Conservation (phyloP, 2,888 invertebrate species). For the Macroteleia sp. region DNA sequence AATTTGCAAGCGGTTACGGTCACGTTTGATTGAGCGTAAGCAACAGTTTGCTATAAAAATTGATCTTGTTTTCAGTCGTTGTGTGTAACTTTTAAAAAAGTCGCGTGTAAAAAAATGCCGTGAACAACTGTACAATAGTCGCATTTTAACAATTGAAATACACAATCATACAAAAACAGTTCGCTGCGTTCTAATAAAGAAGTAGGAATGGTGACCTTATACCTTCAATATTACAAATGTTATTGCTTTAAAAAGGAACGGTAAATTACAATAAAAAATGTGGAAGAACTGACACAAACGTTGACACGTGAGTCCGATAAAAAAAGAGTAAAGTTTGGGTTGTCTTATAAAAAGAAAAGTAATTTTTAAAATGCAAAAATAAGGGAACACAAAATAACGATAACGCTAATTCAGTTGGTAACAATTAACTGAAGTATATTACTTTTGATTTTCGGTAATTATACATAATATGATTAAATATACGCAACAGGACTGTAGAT, state of each 20-base stretch:
- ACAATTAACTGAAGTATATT: too few relatives aligned
- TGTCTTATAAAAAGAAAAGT: too few relatives aligned
- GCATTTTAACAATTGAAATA: conserved; percentile 23
- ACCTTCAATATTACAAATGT: conserved; percentile 23
- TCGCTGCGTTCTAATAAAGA: conserved; percentile 5
- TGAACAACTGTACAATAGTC: conserved; percentile 38
- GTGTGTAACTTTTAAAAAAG: conserved; percentile 33
- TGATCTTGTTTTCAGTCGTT: conserved; percentile 40
- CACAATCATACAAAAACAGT: conserved; percentile 37
- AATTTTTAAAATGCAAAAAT: too few relatives aligned
- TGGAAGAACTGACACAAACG: conserved; percentile 10
- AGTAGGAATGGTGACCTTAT: conserved; percentile 13
- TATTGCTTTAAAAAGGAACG: background rate
- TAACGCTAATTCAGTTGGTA: too few relatives aligned
- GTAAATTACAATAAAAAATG: background rate
- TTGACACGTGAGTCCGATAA: background rate
- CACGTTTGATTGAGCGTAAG: conserved; percentile 36
- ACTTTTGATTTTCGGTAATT: too few relatives aligned
- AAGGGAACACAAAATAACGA: too few relatives aligned
- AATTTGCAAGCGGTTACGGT: conserved; percentile 19
- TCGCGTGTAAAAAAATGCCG: conserved; percentile 26
- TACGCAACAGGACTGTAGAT: too few relatives aligned
- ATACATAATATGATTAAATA: too few relatives aligned
- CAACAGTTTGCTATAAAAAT: conserved; percentile 42
- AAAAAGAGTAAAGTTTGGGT: too few relatives aligned